Percentiles rank a stretch among this genome's conserved stretches.
These are phyloP conservation scores for Chironomus tentans DNA, from an alignment of 2,888 invertebrate genomes.

Conservation along the genomic window DNA sequence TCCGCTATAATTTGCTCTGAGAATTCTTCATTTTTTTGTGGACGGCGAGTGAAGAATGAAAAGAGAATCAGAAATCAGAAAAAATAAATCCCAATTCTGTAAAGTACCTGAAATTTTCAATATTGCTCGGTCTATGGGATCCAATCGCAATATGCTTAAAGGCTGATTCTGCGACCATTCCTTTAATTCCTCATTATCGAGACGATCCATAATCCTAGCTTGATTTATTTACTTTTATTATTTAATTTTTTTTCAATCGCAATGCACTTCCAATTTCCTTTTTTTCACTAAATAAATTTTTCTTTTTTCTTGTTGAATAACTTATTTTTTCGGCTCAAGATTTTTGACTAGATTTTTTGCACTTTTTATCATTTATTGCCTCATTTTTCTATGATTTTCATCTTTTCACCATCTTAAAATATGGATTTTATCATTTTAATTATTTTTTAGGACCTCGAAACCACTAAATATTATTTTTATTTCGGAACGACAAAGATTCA, in stretches of 20 bases:
- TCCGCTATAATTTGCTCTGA: slow-evolving; percentile 1
- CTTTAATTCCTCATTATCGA: slow-evolving; percentile 15
- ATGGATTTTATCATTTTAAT: neutral
- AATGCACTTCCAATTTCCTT: neutral
- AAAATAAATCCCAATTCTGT: neutral
- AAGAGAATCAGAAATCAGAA: too few relatives aligned
- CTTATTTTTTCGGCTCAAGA: slow-evolving; percentile 12
- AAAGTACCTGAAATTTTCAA: slow-evolving; percentile 20
- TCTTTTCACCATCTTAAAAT: neutral
- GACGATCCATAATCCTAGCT: slow-evolving; percentile 7
- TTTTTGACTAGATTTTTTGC: slow-evolving; percentile 18
- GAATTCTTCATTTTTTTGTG: too few relatives aligned
- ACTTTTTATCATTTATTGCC: neutral
- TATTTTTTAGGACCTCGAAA: neutral
- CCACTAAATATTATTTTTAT: neutral
- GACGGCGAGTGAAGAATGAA: neutral
- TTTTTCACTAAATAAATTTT: neutral
- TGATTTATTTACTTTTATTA: neutral
- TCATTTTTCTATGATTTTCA: neutral
- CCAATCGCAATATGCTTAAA: slow-evolving; percentile 3
- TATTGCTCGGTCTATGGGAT: slow-evolving; percentile 19
- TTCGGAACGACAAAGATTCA: neutral
- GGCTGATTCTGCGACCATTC: slow-evolving; percentile 21
- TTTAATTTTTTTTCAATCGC: neutral
- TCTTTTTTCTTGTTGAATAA: slow-evolving; percentile 14